phyloP scores from a whole-genome alignment of 2,888 invertebrate genomes.

The Heliconius ismenius region DNA sequence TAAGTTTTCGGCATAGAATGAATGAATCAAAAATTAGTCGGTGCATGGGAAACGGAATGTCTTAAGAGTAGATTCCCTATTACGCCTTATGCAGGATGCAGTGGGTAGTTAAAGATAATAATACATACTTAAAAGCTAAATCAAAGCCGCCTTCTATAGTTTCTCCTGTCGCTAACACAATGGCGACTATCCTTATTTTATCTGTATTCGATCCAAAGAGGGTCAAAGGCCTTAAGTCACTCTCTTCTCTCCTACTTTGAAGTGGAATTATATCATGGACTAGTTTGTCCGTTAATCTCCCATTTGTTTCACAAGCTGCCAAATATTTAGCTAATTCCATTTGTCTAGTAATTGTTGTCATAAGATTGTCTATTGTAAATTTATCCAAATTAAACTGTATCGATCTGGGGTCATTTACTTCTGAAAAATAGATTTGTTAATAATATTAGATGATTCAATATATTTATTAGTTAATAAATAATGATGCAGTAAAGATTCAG shows the following conservation, averaged over 20 bases:
- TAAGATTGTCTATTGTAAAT: conserved; percentile 87
- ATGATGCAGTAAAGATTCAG: too few species aligned
- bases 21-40: too few species aligned
- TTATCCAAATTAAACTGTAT: conserved; percentile 87
- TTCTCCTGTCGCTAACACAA: conserved; percentile 85
- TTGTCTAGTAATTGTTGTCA: conserved; percentile 90
- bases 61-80: too few species aligned
- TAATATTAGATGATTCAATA: not conserved
- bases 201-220: conserved; percentile 87
- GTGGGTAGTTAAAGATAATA: not conserved
- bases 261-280: conserved; percentile 66
- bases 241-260: conserved; percentile 49
- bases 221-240: conserved; percentile 82
- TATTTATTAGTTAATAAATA: not conserved
- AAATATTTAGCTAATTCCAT: conserved; percentile 90
- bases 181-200: conserved; percentile 85
- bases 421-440: conserved; percentile 51
- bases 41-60: too few species aligned
- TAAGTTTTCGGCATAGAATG: too few species aligned
- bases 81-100: too few species aligned
- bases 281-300: conserved; percentile 68
- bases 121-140: conserved; percentile 84
- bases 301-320: conserved; percentile 83
- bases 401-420: conserved; percentile 76
- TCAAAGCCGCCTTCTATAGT: conserved; percentile 87